Base-by-base conservation (phyloP, 2,113 vertebrate species). In the Cynopterus brachyotis region DNA sequence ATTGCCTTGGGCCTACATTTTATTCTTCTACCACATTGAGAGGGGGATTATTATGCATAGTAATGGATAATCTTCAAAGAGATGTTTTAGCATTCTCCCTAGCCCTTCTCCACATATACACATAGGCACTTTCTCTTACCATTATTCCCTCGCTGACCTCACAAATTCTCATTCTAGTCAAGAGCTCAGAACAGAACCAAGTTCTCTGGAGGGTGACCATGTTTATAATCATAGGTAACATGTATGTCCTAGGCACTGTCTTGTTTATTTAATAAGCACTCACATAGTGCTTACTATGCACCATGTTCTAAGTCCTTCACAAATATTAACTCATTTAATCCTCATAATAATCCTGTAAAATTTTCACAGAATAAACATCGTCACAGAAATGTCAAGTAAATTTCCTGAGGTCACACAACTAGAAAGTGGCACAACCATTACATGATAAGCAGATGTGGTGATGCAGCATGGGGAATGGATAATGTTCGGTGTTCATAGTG, bases 61-160 rank as follows among this genome's bases (percentile, higher is more conserved):
- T 47, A 47, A 92, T 53, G 47, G 82, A 35, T 73, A 32, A 53
- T 92, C 84, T 94, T 96, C 92, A 97, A 94, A 97, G 91, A 28
- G 32, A 28, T 28, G 17, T n/a, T 70, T 79, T 20, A 30, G 69
- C 57, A 35, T 70, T 55, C 55, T 26, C n/a, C 53, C 10, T 67
- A 53, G 16, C 24, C 73, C 72, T 6, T 28, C 67, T 60, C 42
- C 40, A 28, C 69, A 59, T 5, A 15, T 11, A 13, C 8, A 15
- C 28, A 8, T 15, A 35, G 37, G n/a, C 57, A 35, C 32, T 64
- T 84, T 75, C 70, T 92, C 59, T 84, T 19, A 40, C n/a, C n/a
- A 2, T 40, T 26, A 15, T 28, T 88, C n/a, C 50, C 85, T 75
- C 66, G 60, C 78, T 67, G 17, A 40, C 37, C 82, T 87, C 15